Percentiles rank a stretch among this genome's conserved stretches.
Conservation (phyloP, 1,140 invertebrate genomes). For the Druon quercuslanigerum region DNA sequence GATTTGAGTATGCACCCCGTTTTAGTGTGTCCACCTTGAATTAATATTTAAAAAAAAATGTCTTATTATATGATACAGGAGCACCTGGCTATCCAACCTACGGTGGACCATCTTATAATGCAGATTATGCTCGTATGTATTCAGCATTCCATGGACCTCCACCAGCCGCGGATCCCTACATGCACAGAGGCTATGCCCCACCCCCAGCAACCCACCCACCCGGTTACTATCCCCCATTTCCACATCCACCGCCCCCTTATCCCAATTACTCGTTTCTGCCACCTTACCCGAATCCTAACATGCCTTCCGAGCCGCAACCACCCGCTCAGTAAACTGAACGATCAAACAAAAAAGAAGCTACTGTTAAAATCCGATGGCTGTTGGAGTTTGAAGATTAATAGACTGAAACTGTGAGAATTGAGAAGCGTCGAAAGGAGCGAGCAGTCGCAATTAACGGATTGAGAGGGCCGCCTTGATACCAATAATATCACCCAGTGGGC, state of each 20-base stretch:
- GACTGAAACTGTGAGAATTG: conserved; percentile 68
- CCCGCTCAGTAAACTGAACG: conserved; percentile 64
- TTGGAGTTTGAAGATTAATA: conserved; percentile 60
- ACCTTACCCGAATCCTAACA: conserved; percentile 70
- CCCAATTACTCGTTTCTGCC: conserved; percentile 72
- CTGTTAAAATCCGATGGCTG: conserved; percentile 50
- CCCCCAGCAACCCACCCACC: conserved; percentile 66
- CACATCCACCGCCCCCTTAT: conserved; percentile 72
- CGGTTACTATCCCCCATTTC: conserved; percentile 72
- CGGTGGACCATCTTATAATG: conserved; percentile 68
- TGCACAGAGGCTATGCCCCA: conserved; percentile 68
- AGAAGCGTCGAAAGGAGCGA: conserved; percentile 67
- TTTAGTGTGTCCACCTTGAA: too few relatives aligned
- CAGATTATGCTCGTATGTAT: conserved; percentile 75
- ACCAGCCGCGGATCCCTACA: conserved; percentile 69
- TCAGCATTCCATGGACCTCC: conserved; percentile 73
- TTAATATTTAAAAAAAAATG: conserved; percentile 23
- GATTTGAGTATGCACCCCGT: too few relatives aligned
- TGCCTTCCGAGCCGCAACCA: conserved; percentile 70
- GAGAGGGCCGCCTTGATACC: conserved; percentile 43
- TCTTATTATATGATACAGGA: conserved; percentile 52
- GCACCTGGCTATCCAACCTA: conserved; percentile 69
- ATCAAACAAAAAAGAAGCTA: conserved; percentile 42
- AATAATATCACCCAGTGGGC: conserved; percentile 33
- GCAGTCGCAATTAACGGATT: conserved; percentile 63